A percentile compares a stretch with the other conserved stretches of the same genome.
These are phyloP conservation scores for Empis stercorea DNA, from an alignment of 2,888 invertebrate species.

Conservation along the genomic window DNA sequence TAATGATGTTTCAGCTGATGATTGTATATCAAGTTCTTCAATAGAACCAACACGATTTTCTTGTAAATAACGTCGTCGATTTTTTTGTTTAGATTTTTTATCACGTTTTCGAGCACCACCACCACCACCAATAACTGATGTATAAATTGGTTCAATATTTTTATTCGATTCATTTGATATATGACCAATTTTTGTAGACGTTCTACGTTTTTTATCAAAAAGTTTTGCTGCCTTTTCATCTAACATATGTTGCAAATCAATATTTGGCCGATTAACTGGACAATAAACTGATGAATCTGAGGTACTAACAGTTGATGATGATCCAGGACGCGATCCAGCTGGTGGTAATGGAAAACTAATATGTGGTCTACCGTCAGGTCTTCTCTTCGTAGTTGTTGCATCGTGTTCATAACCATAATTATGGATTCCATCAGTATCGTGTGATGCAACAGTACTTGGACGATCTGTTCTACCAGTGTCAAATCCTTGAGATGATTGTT, in stretches of 20 bases:
- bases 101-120: constrained; percentile 22
- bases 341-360: constrained; percentile 19
- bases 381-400: constrained; percentile 14
- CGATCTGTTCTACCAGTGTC: neutral
- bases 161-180: constrained; percentile 2
- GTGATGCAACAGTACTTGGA: constrained; percentile 1
- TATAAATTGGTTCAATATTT: constrained; percentile 25
- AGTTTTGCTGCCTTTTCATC: constrained; percentile 30
- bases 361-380: constrained; percentile 18
- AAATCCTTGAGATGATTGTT: neutral
- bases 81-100: constrained; percentile 21
- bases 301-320: constrained; percentile 31
- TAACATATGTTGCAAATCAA: constrained; percentile 31
- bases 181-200: neutral
- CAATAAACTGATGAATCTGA: constrained; percentile 36
- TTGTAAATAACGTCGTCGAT: constrained; percentile 29
- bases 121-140: constrained; percentile 27
- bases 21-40: constrained; percentile 25
- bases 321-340: constrained; percentile 22
- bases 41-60: constrained; percentile 35
- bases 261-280: constrained; percentile 30
- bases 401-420: constrained; percentile 30
- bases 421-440: constrained; percentile 21
- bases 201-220: constrained; percentile 26
- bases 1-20: constrained; percentile 24